phyloP scores from a whole-genome alignment of 2,797 vertebrate species.

The Glyptemys insculpta region DNA sequence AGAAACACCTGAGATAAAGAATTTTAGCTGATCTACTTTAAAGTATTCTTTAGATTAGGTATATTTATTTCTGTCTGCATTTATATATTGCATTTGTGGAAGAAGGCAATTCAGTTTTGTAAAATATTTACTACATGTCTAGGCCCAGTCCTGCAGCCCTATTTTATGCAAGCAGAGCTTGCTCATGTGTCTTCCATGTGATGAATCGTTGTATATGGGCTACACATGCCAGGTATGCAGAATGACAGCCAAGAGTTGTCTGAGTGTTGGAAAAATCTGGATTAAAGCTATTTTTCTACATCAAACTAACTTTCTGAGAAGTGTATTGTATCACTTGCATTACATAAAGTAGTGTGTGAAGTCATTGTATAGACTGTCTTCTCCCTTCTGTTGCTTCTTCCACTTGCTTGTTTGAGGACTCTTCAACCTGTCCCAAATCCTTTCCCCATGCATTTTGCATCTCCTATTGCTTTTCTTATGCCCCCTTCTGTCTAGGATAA shows the following conservation, averaged over 20 bases:
- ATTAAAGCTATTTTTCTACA: neutral
- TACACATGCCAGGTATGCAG: neutral
- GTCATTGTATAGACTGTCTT: neutral
- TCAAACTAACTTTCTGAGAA: neutral
- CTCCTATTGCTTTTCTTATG: neutral
- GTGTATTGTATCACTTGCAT: neutral
- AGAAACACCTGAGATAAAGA: neutral
- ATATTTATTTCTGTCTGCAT: neutral
- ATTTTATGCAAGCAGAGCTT: neutral
- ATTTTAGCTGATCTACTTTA: neutral
- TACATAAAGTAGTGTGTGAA: neutral
- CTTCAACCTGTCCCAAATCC: neutral
- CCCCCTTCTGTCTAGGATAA: neutral
- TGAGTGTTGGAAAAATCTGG: neutral
- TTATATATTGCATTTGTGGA: neutral
- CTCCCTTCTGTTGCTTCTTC: neutral
- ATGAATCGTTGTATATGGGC: neutral
- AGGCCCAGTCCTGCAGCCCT: neutral
- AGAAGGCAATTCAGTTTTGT: neutral
- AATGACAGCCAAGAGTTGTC: neutral
- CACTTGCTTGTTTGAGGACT: neutral
- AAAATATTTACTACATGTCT: neutral
- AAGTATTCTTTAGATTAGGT: neutral
- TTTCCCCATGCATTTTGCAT: neutral
- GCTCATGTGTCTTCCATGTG: neutral